Base-by-base conservation (phyloP, 2,888 invertebrate genomes). In the Petrophora chlorosata region DNA sequence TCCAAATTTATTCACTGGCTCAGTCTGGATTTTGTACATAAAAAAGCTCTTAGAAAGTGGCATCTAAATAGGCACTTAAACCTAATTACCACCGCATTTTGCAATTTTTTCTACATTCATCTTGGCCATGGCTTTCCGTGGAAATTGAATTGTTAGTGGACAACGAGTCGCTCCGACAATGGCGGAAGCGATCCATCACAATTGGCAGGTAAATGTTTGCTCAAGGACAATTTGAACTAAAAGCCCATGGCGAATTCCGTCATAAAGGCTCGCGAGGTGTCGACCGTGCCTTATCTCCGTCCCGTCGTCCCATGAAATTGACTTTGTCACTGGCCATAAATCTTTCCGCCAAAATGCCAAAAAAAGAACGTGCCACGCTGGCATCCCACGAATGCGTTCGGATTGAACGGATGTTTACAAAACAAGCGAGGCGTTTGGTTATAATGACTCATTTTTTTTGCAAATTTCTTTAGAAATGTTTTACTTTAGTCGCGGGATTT, bases 301-400 rank as follows among this genome's bases (percentile, higher is more conserved):
- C 61, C 63, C 70, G 73, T 64, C 74, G 69, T 67, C 74, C 83
- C 87, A 78, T 82, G 78, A 88, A 88, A 89, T 89, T 84, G 85
- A 88, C 87, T 85, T 83, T 88, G 90, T 88, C 88, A 86, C 80
- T 79, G 79, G 60, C 75, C 82, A 84, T 89, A 89, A 89, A 89
- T 89, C 86, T 88, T 83, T 74, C 59, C 72, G 70, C 64, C 73
- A 65, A 80, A 75, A 71, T 63, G 65, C 60, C 63, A 70, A 73
- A 79, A 84, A 81, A 79, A 74, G 25, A 15, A 19, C 30, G 10
- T 10, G 28, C 39, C 34, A 14, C 9, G 34, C 70, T 73, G 79
- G 77, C 76, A 67, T 73, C 71, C 72, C 62, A 73, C 34, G 43
- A 50, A 72, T 70, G 74, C 77, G 79, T 71, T 70, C 66, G 69